Conservation (phyloP, 2,888 invertebrate genomes). For the Osedax frankpressi region DNA sequence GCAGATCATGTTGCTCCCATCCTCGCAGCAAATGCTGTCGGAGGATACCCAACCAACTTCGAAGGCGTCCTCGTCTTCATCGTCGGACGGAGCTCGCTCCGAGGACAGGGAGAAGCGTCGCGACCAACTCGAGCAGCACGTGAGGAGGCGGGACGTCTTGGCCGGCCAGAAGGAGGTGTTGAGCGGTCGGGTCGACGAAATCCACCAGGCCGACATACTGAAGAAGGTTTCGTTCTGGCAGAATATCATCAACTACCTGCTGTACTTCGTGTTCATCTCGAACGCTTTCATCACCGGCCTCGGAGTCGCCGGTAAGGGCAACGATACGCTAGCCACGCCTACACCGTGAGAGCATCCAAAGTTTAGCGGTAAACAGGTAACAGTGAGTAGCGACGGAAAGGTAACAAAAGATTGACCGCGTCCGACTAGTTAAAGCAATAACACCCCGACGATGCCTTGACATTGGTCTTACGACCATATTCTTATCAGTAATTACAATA, state of each 20-base stretch:
- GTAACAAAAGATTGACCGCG: no score
- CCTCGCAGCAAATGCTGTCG: background rate
- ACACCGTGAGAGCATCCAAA: no score
- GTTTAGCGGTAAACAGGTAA: no score
- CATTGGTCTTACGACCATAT: no score
- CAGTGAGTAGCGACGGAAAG: no score
- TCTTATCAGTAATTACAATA: no score
- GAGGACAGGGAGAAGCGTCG: background rate
- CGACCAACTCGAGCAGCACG: background rate
- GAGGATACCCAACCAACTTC: background rate
- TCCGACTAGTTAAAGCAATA: no score
- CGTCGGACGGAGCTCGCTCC: background rate
- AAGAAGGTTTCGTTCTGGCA: constrained; percentile 14
- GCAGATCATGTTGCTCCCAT: no score
- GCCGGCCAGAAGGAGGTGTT: background rate
- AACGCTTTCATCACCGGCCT: constrained; percentile 13
- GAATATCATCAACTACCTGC: constrained; percentile 13
- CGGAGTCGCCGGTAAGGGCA: background rate
- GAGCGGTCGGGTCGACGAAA: background rate
- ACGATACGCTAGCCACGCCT: no score
- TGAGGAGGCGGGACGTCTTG: background rate
- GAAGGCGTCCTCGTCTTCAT: background rate
- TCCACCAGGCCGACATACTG: background rate
- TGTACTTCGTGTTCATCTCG: constrained; percentile 6
- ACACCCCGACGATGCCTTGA: no score